phyloP scores from a whole-genome alignment of 30 jellyfish, hydroid and myxozoan genomes.

The Hydractinia symbiolongicarpus region DNA sequence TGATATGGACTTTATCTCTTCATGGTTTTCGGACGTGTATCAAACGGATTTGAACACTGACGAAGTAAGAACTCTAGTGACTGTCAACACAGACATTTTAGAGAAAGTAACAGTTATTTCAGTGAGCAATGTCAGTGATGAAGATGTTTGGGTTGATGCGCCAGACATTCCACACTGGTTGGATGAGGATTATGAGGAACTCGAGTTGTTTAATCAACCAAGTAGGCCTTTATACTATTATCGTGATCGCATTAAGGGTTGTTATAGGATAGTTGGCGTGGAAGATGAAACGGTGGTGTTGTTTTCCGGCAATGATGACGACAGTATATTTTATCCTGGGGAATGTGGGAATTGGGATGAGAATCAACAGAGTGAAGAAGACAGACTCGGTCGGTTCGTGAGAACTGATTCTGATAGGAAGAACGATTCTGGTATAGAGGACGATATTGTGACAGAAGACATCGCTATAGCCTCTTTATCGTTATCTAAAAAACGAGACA shows the following conservation, averaged over 20 bases:
- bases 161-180: constrained; percentile 98
- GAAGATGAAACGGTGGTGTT: constrained; percentile 96
- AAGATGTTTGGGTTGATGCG: constrained; percentile 96
- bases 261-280: constrained; percentile 93
- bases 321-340: constrained; percentile 75
- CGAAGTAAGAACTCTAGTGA: constrained; percentile 37
- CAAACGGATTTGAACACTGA: constrained; percentile 43
- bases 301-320: constrained; percentile 98
- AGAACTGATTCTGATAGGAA: constrained; percentile 6
- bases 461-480: constrained; percentile 44
- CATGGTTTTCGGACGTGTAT: constrained; percentile 66
- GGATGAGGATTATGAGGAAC: constrained; percentile 65
- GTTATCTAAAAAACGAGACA: constrained; percentile 43
- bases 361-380: neutral
- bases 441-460: constrained; percentile 43
- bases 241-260: constrained; percentile 96
- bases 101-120: constrained; percentile 70
- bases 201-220: constrained; percentile 76
- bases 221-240: constrained; percentile 92
- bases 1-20: constrained; percentile 70
- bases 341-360: constrained; percentile 15
- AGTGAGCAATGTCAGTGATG: constrained; percentile 77
- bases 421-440: constrained; percentile 96
- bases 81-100: constrained; percentile 62
- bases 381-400: neutral